Base-by-base conservation (phyloP, 2,113 vertebrate genomes). In the Suricata suricatta region DNA sequence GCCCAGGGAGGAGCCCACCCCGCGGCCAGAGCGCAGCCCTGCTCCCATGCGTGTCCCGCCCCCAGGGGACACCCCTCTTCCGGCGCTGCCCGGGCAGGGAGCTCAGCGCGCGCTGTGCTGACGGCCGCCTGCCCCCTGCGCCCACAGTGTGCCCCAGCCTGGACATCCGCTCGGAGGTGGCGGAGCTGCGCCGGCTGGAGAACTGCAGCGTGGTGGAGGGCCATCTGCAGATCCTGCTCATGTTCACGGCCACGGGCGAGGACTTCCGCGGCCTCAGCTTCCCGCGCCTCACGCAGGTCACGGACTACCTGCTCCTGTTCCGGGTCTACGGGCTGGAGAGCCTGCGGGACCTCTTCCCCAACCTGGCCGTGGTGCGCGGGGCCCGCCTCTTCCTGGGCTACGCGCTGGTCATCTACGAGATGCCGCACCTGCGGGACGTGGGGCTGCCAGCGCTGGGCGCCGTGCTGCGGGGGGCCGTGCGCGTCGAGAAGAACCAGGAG, bases 131-230 rank as follows among this genome's bases (percentile, higher is more conserved):
- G 27, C 77, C 13, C 0, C 19, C 0, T 92, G 57, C 90, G 76
- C 82, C 90, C 64, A 1, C 98, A 99, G 99, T 99, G 98, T 99
- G 99, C 27, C 98, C 98, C 96, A 99, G 99, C 98, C 98, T 99
- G 98, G 99, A 99, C 93, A 99, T 99, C 95, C 99, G 99, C 71
- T 98, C 99, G 0, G 98, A 99, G 47, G 98, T 98, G 31, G 98
- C 98, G 0, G 99, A 99, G 98, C 99, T 99, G 7, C 97, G 93
- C 82, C 98, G 98, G 35, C 98, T 99, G 97, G 99, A 99, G 96
- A 99, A 99, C 96, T 99, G 99, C 98, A 99, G 98, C 3, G 98
- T 99, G 92, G 98, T 99, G 4, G 99, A 99, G 86, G 99, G 99
- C 76, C 98, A 98, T 96, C 98, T 99, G 77, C 99, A 99, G 98